Percentiles rank a stretch among this genome's conserved stretches.
These are phyloP conservation scores for Trochalopteron elliotii DNA, from an alignment of 2,113 vertebrate genomes.

Conservation along the genomic window DNA sequence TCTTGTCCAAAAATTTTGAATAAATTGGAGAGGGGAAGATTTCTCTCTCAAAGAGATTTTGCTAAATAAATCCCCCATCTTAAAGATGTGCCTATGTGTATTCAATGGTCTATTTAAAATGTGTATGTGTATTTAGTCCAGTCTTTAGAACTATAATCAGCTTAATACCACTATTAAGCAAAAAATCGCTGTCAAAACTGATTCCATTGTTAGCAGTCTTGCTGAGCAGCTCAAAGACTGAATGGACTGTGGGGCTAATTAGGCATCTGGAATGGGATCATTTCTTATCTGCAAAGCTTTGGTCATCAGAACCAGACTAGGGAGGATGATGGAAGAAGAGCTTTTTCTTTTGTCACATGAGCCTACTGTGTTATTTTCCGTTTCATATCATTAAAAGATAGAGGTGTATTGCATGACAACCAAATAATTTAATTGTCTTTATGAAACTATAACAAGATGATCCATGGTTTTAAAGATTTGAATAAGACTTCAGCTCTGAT, in stretches of 20 bases:
- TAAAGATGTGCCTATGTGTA: background rate
- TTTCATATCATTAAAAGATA: background rate
- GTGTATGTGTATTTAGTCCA: background rate
- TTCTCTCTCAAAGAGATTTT: background rate
- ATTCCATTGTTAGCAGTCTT: background rate
- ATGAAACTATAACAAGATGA: background rate
- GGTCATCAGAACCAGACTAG: background rate
- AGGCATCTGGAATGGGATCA: background rate
- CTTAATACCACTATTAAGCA: background rate
- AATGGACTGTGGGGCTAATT: background rate
- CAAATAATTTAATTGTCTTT: background rate
- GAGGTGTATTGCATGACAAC: background rate
- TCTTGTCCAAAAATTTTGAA: background rate
- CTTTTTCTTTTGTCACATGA: background rate
- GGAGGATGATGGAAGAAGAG: background rate
- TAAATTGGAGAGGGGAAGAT: background rate
- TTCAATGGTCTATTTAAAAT: background rate
- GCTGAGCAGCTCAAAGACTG: background rate
- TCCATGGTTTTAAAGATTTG: background rate
- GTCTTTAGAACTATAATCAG: background rate
- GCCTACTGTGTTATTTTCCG: background rate
- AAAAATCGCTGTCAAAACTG: background rate
- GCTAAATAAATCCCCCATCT: background rate
- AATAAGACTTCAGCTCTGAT: background rate
- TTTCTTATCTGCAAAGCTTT: background rate